phyloP scores from a whole-genome alignment of 2,888 invertebrate species.

The Rhagophthalmus giganteus region DNA sequence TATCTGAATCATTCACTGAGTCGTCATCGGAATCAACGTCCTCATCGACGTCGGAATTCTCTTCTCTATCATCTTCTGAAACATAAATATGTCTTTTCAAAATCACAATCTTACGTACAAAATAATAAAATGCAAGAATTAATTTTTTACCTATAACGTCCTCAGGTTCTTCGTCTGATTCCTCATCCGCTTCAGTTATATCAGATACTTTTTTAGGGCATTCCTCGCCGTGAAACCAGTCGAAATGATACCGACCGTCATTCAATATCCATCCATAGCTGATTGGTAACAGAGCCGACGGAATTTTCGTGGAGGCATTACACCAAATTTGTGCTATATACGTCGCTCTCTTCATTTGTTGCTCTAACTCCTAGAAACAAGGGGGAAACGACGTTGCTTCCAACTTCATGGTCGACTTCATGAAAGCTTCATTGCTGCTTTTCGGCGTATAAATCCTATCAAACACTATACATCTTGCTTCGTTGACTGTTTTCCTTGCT shows the following conservation, averaged over 20 bases:
- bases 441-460: no score
- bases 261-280: not conserved
- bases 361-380: conserved; percentile 1
- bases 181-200: not conserved
- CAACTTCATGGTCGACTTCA: conserved; percentile 3
- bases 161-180: not conserved
- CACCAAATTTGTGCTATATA: not conserved
- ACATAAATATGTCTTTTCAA: not conserved
- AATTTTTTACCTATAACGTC: not conserved
- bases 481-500: no score
- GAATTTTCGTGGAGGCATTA: not conserved
- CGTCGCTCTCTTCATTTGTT: conserved; percentile 2
- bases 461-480: no score
- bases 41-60: not conserved
- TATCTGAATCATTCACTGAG: no score
- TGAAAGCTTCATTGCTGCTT: no score
- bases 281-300: not conserved
- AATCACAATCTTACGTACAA: no score
- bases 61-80: not conserved
- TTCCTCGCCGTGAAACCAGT: not conserved
- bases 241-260: not conserved
- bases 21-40: not conserved
- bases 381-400: conserved; percentile 2
- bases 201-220: not conserved
- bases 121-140: no score